phyloP scores from a whole-genome alignment of 2,888 invertebrate genomes.

The Epicampocera succincta region DNA sequence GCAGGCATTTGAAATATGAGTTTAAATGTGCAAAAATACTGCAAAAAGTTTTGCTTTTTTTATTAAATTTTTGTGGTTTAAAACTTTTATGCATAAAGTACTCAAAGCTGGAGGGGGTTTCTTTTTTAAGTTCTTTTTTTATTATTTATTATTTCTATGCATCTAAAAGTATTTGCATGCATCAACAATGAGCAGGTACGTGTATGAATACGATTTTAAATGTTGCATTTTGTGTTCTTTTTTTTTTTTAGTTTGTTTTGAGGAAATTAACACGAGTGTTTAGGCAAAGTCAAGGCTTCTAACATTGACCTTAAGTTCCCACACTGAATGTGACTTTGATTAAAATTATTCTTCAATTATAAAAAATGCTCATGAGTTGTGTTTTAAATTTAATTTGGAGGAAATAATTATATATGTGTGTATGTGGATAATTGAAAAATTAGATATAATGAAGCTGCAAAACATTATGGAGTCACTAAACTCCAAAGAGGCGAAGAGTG shows the following conservation, averaged over 20 bases:
- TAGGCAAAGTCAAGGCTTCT: slow-evolving; percentile 27
- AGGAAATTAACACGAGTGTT: slow-evolving; percentile 9
- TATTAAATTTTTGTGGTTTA: slow-evolving; percentile 56
- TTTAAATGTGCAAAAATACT: slow-evolving; percentile 45
- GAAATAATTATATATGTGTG: slow-evolving; percentile 2
- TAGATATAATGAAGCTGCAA: neutral
- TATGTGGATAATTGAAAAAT: neutral
- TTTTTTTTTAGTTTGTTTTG: too few relatives aligned
- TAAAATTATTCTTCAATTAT: slow-evolving; percentile 30
- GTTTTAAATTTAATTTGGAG: neutral
- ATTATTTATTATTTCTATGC: slow-evolving; percentile 23
- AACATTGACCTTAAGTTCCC: slow-evolving; percentile 36
- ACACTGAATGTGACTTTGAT: slow-evolving; percentile 10
- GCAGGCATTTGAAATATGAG: slow-evolving; percentile 63
- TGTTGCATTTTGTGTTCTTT: slow-evolving; percentile 42
- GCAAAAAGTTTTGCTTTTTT: slow-evolving; percentile 32
- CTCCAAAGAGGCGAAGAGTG: too few relatives aligned
- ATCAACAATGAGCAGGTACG: slow-evolving; percentile 42
- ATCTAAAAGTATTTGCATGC: slow-evolving; percentile 36
- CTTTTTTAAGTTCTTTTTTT: neutral
- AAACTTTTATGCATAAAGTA: slow-evolving; percentile 45
- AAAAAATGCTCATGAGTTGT: neutral
- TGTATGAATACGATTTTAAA: slow-evolving; percentile 8
- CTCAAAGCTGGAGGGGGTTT: slow-evolving; percentile 24
- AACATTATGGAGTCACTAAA: too few relatives aligned